Evolutionary conservation across 1,140 invertebrate genomes (phyloP).

Genomic region (Gerris buenoi): DNA sequence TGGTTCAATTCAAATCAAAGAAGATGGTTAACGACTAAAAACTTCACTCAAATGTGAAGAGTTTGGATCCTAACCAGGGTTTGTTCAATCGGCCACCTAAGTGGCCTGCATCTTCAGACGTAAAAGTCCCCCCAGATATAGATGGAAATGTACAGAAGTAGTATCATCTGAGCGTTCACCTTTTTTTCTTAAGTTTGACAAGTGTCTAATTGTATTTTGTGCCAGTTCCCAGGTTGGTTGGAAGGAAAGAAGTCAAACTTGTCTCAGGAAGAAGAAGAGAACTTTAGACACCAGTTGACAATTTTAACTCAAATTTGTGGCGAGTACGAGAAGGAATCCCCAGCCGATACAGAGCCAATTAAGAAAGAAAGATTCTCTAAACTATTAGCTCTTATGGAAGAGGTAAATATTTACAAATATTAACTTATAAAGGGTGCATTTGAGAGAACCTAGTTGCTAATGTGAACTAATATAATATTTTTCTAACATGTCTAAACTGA

Average conservation of each 20-base stretch:
- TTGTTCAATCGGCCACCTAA: no score
- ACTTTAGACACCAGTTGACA: conserved; percentile 57
- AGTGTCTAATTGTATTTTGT: conserved; percentile 29
- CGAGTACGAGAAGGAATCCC: conserved; percentile 59
- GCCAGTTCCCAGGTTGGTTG: conserved; percentile 68
- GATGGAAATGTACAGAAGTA: no score
- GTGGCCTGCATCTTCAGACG: no score
- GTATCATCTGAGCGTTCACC: no score
- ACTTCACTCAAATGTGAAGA: no score
- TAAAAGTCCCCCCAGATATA: no score
- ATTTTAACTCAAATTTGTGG: conserved; percentile 53
- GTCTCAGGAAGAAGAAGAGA: conserved; percentile 41
- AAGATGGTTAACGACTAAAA: no score
- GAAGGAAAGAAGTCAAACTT: conserved; percentile 55
- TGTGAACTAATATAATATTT: no score
- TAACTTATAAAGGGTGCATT: conserved; percentile 2
- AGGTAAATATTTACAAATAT: conserved; percentile 34
- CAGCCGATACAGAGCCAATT: conserved; percentile 48
- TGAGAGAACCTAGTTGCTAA: neutral
- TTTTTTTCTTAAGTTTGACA: no score
- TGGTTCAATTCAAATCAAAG: no score
- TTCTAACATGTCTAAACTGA: no score
- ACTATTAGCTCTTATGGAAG: conserved; percentile 65
- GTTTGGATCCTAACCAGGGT: no score
- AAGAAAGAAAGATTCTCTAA: conserved; percentile 62